A percentile compares a stretch with the other conserved stretches of the same genome.
Conservation (phyloP, 2,888 invertebrate genomes). For the Meliscaeva auricollis region DNA sequence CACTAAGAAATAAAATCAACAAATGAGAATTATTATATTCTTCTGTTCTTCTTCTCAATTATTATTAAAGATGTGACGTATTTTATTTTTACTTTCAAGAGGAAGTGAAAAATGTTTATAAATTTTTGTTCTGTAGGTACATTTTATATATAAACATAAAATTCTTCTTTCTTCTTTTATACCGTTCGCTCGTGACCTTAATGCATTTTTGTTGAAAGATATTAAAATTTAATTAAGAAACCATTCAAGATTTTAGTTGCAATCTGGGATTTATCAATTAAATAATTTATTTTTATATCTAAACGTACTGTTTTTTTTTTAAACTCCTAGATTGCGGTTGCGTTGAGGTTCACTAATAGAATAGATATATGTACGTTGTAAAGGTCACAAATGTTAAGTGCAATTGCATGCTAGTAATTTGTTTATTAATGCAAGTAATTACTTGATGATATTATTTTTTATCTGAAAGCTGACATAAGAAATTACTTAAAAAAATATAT, state of each 20-base stretch:
- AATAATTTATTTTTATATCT: neutral
- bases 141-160: neutral
- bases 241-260: neutral
- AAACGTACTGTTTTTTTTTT: neutral
- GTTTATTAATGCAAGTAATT: slow-evolving; percentile 31
- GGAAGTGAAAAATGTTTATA: neutral
- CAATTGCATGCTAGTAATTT: slow-evolving; percentile 33
- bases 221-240: slow-evolving; percentile 58
- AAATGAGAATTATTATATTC: slow-evolving; percentile 12
- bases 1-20: neutral
- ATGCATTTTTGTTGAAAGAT: slow-evolving; percentile 43
- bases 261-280: slow-evolving; percentile 7
- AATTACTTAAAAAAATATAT: neutral
- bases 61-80: neutral
- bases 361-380: slow-evolving; percentile 2
- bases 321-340: neutral
- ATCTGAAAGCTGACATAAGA: slow-evolving; percentile 11
- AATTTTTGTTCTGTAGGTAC: too few relatives aligned
- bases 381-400: slow-evolving; percentile 39
- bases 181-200: slow-evolving; percentile 44
- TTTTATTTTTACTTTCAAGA: neutral
- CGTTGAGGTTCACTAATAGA: neutral
- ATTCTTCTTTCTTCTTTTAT: neutral
- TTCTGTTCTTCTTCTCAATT: neutral
- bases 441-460: slow-evolving; percentile 24